phyloP scores from a whole-genome alignment of 2,797 vertebrate genomes.

The Cirrhinus molitorella region DNA sequence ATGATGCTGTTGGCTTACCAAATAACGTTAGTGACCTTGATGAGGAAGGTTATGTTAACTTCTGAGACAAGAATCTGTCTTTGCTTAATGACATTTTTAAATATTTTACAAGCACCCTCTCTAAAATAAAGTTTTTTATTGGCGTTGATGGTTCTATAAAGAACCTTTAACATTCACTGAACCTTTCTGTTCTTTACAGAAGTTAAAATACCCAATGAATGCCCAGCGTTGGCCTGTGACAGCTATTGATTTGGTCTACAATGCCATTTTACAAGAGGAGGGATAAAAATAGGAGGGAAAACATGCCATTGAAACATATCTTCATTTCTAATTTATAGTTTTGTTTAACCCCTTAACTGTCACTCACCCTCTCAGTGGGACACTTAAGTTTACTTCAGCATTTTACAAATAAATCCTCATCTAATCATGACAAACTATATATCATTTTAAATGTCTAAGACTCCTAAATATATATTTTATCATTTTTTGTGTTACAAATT shows the following conservation, averaged over 20 bases:
- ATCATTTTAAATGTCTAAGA: too few relatives aligned
- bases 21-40: slow-evolving; percentile 74
- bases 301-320: too few relatives aligned
- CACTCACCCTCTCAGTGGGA: too few relatives aligned
- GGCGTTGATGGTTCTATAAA: neutral
- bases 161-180: neutral
- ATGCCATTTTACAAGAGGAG: neutral
- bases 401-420: too few relatives aligned
- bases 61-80: slow-evolving; percentile 49
- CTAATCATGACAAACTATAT: too few relatives aligned
- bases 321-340: neutral
- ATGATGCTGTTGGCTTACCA: slow-evolving; percentile 61
- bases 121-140: neutral
- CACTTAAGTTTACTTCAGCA: too few relatives aligned
- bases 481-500: too few relatives aligned
- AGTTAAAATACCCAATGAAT: neutral
- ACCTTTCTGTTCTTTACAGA: neutral
- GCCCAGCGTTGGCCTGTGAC: neutral
- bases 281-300: neutral
- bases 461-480: too few relatives aligned
- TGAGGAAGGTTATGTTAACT: slow-evolving; percentile 74
- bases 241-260: neutral
- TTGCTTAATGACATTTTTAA: slow-evolving; percentile 27
- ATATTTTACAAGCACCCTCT: neutral
- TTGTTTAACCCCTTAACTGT: too few relatives aligned